These are phyloP conservation scores for Benitochromis conjunctus DNA, from an alignment of 2,113 vertebrate genomes.

Conservation along the genomic window DNA sequence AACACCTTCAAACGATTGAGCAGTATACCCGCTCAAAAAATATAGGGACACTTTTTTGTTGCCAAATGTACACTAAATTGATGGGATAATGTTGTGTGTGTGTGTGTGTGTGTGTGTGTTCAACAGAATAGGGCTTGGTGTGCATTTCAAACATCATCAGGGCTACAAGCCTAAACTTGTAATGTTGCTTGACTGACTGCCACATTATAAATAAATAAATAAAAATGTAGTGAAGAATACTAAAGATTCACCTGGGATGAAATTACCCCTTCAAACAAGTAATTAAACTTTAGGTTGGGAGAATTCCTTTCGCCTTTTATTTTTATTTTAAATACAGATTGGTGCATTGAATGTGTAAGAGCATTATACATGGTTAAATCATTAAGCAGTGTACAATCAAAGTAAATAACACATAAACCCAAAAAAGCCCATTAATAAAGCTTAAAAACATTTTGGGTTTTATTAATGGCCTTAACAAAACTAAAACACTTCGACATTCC, in stretches of 20 bases:
- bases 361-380: not conserved
- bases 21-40: slow-evolving; percentile 25
- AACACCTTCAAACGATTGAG: slow-evolving; percentile 60
- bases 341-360: not conserved
- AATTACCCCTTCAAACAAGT: not conserved
- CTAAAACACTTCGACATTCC: not conserved
- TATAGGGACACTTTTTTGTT: slow-evolving; percentile 48
- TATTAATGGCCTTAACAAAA: no score
- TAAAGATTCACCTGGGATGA: not conserved
- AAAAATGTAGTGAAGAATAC: not conserved
- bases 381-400: not conserved
- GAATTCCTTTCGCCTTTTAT: not conserved
- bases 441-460: no score
- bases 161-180: not conserved
- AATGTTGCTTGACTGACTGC: not conserved
- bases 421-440: not conserved
- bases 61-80: slow-evolving; percentile 52
- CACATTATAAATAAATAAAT: not conserved
- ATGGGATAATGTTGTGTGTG: not conserved
- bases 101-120: not conserved
- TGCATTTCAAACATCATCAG: slow-evolving; percentile 9
- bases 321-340: not conserved
- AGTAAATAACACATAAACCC: not conserved
- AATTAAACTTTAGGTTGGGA: not conserved
- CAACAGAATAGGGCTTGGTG: not conserved